Conservation (phyloP, 2,888 invertebrate genomes). For the Mechanitis mazaeus region DNA sequence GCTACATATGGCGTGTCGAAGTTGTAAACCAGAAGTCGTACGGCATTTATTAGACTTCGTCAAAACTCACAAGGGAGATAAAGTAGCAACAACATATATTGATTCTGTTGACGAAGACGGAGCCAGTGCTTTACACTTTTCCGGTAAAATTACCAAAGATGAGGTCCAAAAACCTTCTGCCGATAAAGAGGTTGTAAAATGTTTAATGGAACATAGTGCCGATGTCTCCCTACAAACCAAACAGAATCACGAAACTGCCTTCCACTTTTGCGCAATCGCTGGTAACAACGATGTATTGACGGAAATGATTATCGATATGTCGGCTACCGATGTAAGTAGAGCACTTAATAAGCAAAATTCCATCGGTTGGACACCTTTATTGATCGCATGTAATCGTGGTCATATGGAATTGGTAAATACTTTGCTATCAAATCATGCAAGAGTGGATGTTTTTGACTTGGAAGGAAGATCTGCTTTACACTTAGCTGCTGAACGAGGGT, state of each 20-base stretch:
- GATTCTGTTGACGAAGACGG: slow-evolving; percentile 94
- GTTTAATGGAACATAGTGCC: slow-evolving; percentile 93
- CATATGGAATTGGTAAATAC: slow-evolving; percentile 96
- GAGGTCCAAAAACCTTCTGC: slow-evolving; percentile 84
- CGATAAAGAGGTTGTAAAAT: slow-evolving; percentile 91
- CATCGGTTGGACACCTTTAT: slow-evolving; percentile 96
- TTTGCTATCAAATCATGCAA: slow-evolving; percentile 93
- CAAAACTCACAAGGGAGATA: slow-evolving; percentile 84
- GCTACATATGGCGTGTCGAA: slow-evolving; percentile 93
- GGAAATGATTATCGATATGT: slow-evolving; percentile 95
- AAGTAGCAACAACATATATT: slow-evolving; percentile 88
- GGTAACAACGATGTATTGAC: slow-evolving; percentile 96
- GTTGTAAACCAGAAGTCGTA: slow-evolving; percentile 90
- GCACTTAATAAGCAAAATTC: slow-evolving; percentile 96
- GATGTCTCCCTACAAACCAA: slow-evolving; percentile 91
- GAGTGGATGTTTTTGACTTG: slow-evolving; percentile 98
- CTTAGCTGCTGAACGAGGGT: slow-evolving; percentile 95
- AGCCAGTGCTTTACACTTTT: slow-evolving; percentile 95
- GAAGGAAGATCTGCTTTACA: slow-evolving; percentile 97
- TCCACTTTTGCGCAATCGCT: slow-evolving; percentile 95
- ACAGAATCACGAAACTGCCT: slow-evolving; percentile 93
- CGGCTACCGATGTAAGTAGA: slow-evolving; percentile 91
- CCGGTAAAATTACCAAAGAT: slow-evolving; percentile 90
- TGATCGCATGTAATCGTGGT: slow-evolving; percentile 96
- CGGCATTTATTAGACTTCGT: slow-evolving; percentile 90